Evolutionary conservation across 2,113 vertebrate species (phyloP).

Genomic region (Tupaia chinensis): DNA sequence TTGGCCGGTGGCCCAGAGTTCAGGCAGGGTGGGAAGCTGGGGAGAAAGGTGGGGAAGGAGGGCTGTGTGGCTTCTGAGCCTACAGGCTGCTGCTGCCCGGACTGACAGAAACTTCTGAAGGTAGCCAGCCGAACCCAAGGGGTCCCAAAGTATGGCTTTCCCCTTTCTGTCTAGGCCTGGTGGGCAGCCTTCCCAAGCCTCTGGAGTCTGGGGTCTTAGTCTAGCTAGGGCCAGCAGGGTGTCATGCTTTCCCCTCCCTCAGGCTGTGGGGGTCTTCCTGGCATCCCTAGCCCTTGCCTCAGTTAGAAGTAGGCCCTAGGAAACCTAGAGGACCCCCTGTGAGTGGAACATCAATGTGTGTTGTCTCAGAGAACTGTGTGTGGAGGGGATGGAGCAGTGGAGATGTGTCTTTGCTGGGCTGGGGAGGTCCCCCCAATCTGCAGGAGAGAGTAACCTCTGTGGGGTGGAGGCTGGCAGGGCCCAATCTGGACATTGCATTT

Average conservation of each 20-base stretch:
- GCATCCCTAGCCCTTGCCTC: neutral
- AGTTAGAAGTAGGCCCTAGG: neutral
- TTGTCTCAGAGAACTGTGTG: no score
- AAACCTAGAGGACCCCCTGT: constrained; percentile 5
- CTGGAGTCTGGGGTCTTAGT: neutral
- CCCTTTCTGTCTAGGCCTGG: neutral
- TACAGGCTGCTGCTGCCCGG: neutral
- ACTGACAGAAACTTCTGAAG: neutral
- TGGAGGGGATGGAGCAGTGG: neutral
- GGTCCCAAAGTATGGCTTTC: neutral
- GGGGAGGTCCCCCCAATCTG: neutral
- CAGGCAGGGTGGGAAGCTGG: neutral
- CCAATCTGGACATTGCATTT: neutral
- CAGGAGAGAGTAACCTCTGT: neutral
- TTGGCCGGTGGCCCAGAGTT: constrained; percentile 55
- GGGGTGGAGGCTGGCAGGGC: neutral
- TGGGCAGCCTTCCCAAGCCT: neutral
- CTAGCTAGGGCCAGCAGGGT: neutral
- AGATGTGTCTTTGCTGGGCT: neutral
- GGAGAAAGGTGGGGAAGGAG: neutral
- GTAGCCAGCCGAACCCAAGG: neutral
- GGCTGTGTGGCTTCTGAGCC: neutral
- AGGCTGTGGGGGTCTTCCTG: neutral
- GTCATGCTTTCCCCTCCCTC: neutral
- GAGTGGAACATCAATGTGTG: neutral